Base-by-base conservation (phyloP, 2,113 vertebrate species). In the Periophthalmodon schlosseri region DNA sequence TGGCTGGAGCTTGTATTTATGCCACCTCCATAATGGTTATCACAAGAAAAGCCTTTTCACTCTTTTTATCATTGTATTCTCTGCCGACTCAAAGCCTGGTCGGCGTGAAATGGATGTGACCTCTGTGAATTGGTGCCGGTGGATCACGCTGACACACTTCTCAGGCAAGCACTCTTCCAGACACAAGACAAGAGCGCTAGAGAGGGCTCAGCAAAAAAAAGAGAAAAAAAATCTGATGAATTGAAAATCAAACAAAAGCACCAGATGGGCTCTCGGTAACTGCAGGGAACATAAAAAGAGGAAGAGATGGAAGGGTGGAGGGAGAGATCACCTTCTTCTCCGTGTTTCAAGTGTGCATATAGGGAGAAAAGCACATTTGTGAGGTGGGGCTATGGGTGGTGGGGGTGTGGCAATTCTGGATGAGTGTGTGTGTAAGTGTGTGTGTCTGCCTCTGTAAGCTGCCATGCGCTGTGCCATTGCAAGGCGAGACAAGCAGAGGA, bases 351-450 rank as follows among this genome's bases (percentile, higher is more conserved):
- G 54, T 69, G 82, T 68, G 69, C 58, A 73, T 77, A 68, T 80
- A 79, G 72, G 68, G 79, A 68, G 80, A 18, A 69, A 66, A 24
- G 54, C 74, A 60, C 73, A 61, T 60, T 52, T 57, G 54, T 61
- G 68, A 63, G 68, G 70, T 68, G 66, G 66, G 78, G 64, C 77
- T 81, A 68, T 20, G 70, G 78, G 61, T 77, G 72, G 69, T 28
- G 74, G 82, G 81, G 87, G 85, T 82, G 86, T 84, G 82, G 87
- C 88, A 79, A 86, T 72, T 79, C 84, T 79, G 84, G 85, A 86
- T 90, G 89, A 84, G 93, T 89, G 93, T 93, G 93, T 87, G 82
- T 77, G 92, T 88, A 92, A 89, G 93, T 93, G 93, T 88, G 82
- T 79, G 82, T 79, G 34, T 65, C 63, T 36, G 63, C 63, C 39